Conservation (phyloP, 2,113 vertebrate species). For the Loxodonta africana region DNA sequence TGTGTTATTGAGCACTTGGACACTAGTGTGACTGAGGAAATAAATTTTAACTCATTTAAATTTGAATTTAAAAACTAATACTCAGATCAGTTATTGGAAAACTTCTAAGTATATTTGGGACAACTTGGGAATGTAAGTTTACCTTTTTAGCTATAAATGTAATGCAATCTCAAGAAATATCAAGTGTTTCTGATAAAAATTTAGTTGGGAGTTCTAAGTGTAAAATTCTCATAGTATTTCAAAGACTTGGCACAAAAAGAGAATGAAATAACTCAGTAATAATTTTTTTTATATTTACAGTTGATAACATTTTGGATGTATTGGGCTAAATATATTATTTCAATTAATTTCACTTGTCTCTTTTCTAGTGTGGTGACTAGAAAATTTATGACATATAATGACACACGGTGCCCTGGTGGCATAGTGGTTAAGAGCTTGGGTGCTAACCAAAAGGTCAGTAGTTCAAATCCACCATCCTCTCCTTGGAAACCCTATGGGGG, state of each 20-base stretch:
- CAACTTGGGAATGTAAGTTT: neutral
- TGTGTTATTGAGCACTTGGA: neutral
- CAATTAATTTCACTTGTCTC: neutral
- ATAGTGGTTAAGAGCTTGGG: too few relatives aligned
- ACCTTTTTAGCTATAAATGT: neutral
- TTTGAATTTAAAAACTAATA: neutral
- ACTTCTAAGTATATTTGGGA: neutral
- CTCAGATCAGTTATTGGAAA: neutral
- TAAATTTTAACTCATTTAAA: neutral
- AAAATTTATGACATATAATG: neutral
- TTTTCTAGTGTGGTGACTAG: neutral
- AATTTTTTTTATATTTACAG: neutral
- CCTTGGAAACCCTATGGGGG: too few relatives aligned
- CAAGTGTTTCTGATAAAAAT: conserved; percentile 21
- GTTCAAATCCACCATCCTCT: too few relatives aligned
- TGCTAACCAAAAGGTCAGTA: too few relatives aligned
- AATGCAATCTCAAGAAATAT: neutral
- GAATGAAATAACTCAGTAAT: neutral
- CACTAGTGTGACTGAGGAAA: neutral
- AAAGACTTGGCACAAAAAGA: neutral
- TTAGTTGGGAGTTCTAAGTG: neutral
- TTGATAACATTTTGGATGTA: neutral
- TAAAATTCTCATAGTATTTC: conserved; percentile 34
- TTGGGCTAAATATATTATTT: neutral
- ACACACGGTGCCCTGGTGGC: too few relatives aligned